phyloP scores from a whole-genome alignment of 2,888 invertebrate species.

The Alentia gelatinosa region DNA sequence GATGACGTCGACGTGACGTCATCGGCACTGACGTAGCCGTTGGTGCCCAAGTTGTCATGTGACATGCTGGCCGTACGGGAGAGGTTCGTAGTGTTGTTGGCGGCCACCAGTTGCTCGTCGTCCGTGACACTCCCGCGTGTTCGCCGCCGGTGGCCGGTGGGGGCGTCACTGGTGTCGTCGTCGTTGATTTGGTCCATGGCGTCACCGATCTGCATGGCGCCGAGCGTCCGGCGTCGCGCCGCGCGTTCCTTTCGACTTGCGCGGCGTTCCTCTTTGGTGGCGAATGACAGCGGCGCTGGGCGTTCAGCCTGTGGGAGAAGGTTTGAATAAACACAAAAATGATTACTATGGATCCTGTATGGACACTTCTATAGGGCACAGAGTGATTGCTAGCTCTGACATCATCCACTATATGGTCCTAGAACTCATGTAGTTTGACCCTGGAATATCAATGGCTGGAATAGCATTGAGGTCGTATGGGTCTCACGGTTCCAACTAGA shows the following conservation, averaged over 20 bases:
- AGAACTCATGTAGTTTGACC: too few relatives aligned
- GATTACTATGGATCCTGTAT: too few relatives aligned
- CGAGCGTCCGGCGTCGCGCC: not conserved
- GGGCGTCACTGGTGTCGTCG: not conserved
- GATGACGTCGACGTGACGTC: not conserved
- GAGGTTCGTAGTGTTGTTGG: conserved; percentile 11
- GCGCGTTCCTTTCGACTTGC: conserved; percentile 17
- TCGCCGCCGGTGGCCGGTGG: not conserved
- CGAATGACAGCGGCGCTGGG: not conserved
- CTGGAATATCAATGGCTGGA: too few relatives aligned
- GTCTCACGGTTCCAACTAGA: too few relatives aligned
- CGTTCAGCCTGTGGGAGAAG: conserved; percentile 43
- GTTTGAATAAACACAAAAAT: too few relatives aligned
- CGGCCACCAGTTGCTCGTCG: not conserved
- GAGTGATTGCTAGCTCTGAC: too few relatives aligned
- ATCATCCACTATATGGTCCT: too few relatives aligned
- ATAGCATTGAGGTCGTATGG: too few relatives aligned
- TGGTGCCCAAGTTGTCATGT: conserved; percentile 9
- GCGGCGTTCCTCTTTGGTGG: not conserved
- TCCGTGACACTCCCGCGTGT: not conserved
- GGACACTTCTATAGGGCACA: too few relatives aligned
- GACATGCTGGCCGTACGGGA: not conserved
- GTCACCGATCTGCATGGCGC: conserved; percentile 67
- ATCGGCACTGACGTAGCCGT: not conserved
- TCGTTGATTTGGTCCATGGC: conserved; percentile 54